A percentile compares a stretch with the other conserved stretches of the same genome.
Conservation (phyloP, 2,888 invertebrate species). For the Epiblema foenella region DNA sequence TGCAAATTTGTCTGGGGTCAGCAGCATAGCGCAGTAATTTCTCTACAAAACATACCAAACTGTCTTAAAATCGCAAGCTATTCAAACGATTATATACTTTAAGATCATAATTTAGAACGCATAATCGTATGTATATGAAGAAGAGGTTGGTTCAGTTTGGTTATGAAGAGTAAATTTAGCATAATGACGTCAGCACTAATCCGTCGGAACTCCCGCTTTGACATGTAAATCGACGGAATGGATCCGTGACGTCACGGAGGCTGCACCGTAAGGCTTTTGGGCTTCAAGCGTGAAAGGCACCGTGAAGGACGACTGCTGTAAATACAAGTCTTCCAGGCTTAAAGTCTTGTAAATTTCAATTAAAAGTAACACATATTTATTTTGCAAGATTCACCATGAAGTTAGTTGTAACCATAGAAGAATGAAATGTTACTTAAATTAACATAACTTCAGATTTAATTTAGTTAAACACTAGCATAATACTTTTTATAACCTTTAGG, state of each 20-base stretch:
- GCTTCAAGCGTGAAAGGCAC: neutral
- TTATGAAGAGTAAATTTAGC: constrained; percentile 12
- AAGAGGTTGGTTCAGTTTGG: neutral
- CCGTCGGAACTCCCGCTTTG: constrained; percentile 22
- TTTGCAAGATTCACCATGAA: too few relatives aligned
- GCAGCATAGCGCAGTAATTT: constrained; percentile 4
- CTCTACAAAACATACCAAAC: neutral
- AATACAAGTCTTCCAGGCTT: too few relatives aligned
- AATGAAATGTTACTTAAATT: too few relatives aligned
- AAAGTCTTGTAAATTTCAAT: neutral
- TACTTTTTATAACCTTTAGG: too few relatives aligned
- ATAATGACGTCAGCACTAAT: constrained; percentile 23
- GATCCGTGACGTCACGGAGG: constrained; percentile 20
- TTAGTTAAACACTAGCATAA: too few relatives aligned
- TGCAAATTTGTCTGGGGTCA: constrained; percentile 19
- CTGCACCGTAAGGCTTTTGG: neutral
- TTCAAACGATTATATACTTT: neutral
- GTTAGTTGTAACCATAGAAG: too few relatives aligned
- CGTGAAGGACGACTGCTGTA: neutral
- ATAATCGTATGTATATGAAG: neutral
- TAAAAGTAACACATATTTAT: too few relatives aligned
- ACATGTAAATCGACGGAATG: constrained; percentile 17
- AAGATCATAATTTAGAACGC: neutral
- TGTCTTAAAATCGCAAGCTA: neutral
- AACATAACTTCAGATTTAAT: too few relatives aligned